Evolutionary conservation across 53 echinoderm and acorn worm genomes (phyloP).

Genomic region (Echinarachnius parma): DNA sequence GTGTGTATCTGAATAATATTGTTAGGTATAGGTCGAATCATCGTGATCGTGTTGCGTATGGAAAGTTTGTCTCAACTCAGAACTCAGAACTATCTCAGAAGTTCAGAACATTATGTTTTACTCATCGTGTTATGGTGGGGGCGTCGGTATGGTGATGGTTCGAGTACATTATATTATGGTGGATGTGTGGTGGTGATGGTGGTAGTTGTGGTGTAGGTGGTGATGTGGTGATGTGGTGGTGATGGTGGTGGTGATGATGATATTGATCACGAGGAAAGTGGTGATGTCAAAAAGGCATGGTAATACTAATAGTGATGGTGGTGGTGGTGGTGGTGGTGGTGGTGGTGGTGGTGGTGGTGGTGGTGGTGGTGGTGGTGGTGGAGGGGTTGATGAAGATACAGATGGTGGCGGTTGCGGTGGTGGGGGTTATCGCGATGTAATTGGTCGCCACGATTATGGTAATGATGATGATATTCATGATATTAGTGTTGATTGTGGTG

Average conservation of each 20-base stretch:
- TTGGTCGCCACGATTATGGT: too few species aligned
- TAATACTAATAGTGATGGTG: too few species aligned
- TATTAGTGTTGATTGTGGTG: too few species aligned
- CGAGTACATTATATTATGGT: neutral
- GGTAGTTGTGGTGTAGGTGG: neutral
- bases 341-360: neutral
- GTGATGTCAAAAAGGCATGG: too few species aligned
- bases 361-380: neutral
- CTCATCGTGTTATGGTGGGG: neutral
- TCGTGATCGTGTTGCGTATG: too few species aligned
- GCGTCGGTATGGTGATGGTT: neutral
- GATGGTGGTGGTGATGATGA: neutral
- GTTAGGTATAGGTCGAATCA: too few species aligned
- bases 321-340: neutral
- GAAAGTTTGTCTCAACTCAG: too few species aligned
- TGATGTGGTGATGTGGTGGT: neutral
- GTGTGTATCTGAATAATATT: too few species aligned
- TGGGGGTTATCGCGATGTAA: neutral
- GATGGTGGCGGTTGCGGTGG: neutral
- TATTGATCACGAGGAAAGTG: neutral
- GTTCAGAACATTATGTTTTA: neutral
- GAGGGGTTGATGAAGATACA: too few species aligned
- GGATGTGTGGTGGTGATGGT: neutral
- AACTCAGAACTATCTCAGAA: too few species aligned
- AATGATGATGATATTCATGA: too few species aligned